Evolutionary conservation across 1,140 invertebrate species (phyloP), one percentile per base, ranked within the genome.

Genomic region (Meloidogyne exigua): DNA sequence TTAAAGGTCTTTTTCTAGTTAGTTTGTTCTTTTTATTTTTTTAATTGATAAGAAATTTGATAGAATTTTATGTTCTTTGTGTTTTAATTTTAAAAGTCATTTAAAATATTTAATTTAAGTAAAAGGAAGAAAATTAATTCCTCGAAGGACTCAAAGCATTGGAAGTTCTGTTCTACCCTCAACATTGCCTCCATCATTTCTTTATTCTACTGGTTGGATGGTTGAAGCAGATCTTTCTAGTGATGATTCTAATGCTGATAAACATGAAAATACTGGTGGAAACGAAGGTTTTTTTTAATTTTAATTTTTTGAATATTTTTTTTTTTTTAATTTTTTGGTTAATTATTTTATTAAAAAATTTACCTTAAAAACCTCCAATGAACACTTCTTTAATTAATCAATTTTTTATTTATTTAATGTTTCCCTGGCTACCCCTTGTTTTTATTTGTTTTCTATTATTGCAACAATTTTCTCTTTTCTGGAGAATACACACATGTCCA

Each of bases 171-270:
- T 18, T 18, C 5, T 15, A 44, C 11, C 18, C 2, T 26, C 23
- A 57, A 25, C n/a, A 72, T 28, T 63, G 25, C 71, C 42, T 7
- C 32, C 71, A 13, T 36, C 71, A 44, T 28, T 57, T 71, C n/a
- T 73, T n/a, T 73, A 73, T 36, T 62, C 57, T 21, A 73, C 57
- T 36, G 71, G 71, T 18, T 73, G 71, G 71, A 73, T 73, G 71
- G 71, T 73, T 26, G 71, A 66, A 65, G 71, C 71, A 21, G 71
- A 73, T 9, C 57, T 73, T 62, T 73, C 71, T 39, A 73, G 71
- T 65, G 71, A 63, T 36, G 71, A 73, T 32, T 57, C 42, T 11
- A 23, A 28, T 36, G 28, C 15, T 13, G 57, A 36, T 18, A 32
- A 13, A 57, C 15, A 32, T 13, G 26, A 70, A 26, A 42, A 25